phyloP scores from a whole-genome alignment of 2,888 invertebrate genomes.

The Disparrhopalites patrizii region DNA sequence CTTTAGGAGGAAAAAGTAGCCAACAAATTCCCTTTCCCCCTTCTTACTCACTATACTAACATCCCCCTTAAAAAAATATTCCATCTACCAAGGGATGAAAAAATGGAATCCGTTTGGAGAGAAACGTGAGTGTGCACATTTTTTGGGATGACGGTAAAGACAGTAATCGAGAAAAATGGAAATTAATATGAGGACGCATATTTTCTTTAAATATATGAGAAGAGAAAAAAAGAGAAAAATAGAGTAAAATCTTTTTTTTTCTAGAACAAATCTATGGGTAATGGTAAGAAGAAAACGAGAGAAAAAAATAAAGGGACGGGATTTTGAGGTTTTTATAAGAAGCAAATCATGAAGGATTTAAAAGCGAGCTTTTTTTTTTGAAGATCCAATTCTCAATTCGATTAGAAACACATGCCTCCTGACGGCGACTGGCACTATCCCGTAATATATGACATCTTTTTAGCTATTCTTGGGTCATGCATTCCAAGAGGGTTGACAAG shows the following conservation, averaged over 20 bases:
- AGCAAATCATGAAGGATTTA: conserved; percentile 21
- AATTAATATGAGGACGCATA: conserved; percentile 28
- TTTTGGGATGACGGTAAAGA: not conserved
- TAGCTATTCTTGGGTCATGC: conserved; percentile 22
- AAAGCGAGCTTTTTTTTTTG: not conserved
- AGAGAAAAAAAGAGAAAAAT: no score
- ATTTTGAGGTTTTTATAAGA: conserved; percentile 21
- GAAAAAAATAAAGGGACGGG: no score
- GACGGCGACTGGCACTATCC: conserved; percentile 17
- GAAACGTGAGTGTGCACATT: not conserved
- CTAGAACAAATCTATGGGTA: no score
- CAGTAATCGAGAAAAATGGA: conserved; percentile 21
- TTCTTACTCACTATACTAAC: no score
- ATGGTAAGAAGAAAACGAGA: no score
- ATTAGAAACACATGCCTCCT: conserved; percentile 42
- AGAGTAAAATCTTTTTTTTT: not conserved
- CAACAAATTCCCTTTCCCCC: no score
- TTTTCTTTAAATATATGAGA: no score
- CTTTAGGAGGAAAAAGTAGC: no score
- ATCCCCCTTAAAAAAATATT: no score
- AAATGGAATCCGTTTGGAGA: not conserved
- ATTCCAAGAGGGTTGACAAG: conserved; percentile 22
- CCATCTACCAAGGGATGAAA: no score
- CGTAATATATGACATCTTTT: conserved; percentile 32
- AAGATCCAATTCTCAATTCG: conserved; percentile 36